These are phyloP conservation scores for Grus americana DNA, from an alignment of 2,113 vertebrate species.

Conservation along the genomic window DNA sequence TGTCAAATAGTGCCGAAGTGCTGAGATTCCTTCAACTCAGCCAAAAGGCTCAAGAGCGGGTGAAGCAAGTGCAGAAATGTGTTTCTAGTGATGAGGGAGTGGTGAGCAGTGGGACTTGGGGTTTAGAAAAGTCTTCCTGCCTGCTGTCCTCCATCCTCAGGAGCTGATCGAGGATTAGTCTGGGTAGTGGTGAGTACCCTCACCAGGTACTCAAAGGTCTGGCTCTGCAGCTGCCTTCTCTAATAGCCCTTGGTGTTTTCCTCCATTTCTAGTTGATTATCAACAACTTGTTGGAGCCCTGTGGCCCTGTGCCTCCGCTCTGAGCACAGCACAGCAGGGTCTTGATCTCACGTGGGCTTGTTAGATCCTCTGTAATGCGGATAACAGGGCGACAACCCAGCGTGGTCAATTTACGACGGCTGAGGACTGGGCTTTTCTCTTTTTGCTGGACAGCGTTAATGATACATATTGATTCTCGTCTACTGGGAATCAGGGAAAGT, in stretches of 20 bases:
- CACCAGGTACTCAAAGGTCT: not conserved
- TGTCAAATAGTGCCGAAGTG: not conserved
- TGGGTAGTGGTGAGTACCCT: not conserved
- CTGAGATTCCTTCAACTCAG: not conserved
- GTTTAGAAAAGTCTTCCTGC: not conserved
- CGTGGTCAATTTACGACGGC: fast-evolving
- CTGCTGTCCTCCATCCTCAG: not conserved
- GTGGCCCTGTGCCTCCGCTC: not conserved
- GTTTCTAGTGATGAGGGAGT: not conserved
- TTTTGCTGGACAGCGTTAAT: not conserved
- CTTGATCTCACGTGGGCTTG: not conserved
- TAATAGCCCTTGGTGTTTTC: not conserved
- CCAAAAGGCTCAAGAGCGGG: not conserved
- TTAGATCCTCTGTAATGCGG: not conserved
- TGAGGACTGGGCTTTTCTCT: not conserved
- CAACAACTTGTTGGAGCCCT: not conserved
- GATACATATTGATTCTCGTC: not conserved
- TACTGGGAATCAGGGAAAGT: not conserved
- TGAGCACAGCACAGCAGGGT: not conserved
- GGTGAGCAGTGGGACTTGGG: not conserved
- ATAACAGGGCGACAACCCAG: fast-evolving
- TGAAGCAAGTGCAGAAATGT: not conserved
- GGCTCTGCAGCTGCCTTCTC: not conserved
- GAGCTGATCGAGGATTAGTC: not conserved
- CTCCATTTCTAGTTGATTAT: not conserved